Evolutionary conservation across 2,888 invertebrate genomes (phyloP).

Genomic region (Bellardia bayeri): DNA sequence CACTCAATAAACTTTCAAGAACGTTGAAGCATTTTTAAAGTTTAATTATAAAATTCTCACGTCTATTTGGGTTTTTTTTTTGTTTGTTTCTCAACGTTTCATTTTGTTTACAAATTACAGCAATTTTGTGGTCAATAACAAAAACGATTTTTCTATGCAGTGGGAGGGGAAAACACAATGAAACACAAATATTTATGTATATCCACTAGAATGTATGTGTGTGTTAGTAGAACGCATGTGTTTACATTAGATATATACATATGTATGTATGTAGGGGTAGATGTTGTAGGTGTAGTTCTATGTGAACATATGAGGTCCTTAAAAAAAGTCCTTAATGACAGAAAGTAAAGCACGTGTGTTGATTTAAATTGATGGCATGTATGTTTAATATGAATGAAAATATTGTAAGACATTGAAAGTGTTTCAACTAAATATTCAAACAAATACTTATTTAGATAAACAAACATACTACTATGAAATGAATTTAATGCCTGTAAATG

Average conservation of each 20-base stretch:
- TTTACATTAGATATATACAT: neutral
- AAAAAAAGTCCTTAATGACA: slow-evolving; percentile 30
- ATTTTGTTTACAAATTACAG: slow-evolving; percentile 50
- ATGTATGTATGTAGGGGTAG: no score
- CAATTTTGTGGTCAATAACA: slow-evolving; percentile 63
- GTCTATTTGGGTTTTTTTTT: slow-evolving; percentile 8
- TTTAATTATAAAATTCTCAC: slow-evolving; percentile 56
- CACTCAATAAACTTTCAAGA: slow-evolving; percentile 1
- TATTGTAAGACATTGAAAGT: slow-evolving; percentile 13
- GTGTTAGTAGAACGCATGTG: neutral
- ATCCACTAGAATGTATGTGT: neutral
- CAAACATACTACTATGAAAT: neutral
- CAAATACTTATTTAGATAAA: neutral
- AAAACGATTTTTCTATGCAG: slow-evolving; percentile 43
- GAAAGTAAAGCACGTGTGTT: slow-evolving; percentile 53
- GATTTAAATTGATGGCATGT: slow-evolving; percentile 59
- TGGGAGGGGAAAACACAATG: neutral
- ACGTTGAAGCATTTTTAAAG: neutral
- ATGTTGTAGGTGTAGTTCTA: neutral
- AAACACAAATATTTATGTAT: slow-evolving; percentile 16
- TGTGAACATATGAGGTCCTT: slow-evolving; percentile 48
- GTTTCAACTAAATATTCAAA: slow-evolving; percentile 14
- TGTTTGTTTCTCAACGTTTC: slow-evolving; percentile 14
- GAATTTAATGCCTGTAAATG: slow-evolving; percentile 9
- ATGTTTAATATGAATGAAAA: slow-evolving; percentile 40